These are phyloP conservation scores for Urocyon cinereoargenteus DNA, from an alignment of 2,797 vertebrate genomes.

Conservation along the genomic window DNA sequence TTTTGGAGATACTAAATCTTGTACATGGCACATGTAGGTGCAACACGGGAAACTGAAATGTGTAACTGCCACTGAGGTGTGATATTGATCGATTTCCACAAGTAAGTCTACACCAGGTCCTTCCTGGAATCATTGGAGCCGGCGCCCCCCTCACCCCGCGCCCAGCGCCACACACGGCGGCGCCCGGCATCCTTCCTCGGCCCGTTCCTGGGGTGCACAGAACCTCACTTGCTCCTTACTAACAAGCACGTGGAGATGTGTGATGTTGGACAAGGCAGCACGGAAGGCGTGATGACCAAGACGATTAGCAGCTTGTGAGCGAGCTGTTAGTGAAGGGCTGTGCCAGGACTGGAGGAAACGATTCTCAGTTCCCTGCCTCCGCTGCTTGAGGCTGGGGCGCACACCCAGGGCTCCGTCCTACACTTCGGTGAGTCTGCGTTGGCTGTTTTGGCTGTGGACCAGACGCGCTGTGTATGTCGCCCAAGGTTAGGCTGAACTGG, in stretches of 20 bases:
- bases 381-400: not conserved
- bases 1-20: not conserved
- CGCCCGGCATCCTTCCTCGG: not conserved
- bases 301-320: not conserved
- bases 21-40: not conserved
- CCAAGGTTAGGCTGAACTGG: not conserved
- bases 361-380: too few relatives aligned
- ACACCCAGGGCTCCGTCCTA: not conserved
- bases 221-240: not conserved
- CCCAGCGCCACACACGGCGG: too few relatives aligned
- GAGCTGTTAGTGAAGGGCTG: too few relatives aligned
- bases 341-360: not conserved
- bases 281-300: rapidly evolving
- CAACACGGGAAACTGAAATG: not conserved
- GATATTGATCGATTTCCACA: not conserved
- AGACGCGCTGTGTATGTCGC: not conserved
- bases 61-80: not conserved
- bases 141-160: not conserved
- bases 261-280: not conserved
- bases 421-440: not conserved
- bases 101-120: not conserved
- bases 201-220: not conserved
- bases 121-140: slow-evolving; percentile 29
- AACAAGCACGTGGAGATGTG: not conserved
- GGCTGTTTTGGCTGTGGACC: not conserved